phyloP scores from a whole-genome alignment of 2,888 invertebrate genomes.

The Tribolium freemani region DNA sequence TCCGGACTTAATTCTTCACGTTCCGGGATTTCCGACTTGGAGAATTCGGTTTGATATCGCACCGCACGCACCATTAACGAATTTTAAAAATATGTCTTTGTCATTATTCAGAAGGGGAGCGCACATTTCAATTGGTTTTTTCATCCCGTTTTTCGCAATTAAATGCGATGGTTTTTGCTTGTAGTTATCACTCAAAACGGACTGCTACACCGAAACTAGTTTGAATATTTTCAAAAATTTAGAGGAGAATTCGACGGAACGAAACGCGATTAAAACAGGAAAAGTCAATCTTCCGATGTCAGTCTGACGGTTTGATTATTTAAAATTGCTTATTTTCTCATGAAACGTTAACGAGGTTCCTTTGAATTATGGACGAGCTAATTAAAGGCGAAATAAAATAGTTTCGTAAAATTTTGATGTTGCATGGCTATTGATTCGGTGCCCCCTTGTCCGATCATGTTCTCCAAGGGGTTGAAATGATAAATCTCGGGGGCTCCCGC shows the following conservation, averaged over 20 bases:
- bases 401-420: not conserved
- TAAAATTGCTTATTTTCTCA: slow-evolving; percentile 34
- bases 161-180: slow-evolving; percentile 6
- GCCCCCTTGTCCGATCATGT: slow-evolving; percentile 11
- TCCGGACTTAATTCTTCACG: slow-evolving; percentile 44
- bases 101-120: slow-evolving; percentile 20
- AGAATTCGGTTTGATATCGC: slow-evolving; percentile 38
- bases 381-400: slow-evolving; percentile 26
- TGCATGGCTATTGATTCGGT: not conserved
- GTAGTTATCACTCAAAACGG: not conserved
- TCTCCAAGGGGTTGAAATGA: slow-evolving; percentile 52
- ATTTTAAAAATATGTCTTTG: slow-evolving; percentile 36
- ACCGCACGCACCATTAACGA: slow-evolving; percentile 39
- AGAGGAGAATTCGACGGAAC: not conserved
- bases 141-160: slow-evolving; percentile 11
- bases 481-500: slow-evolving; percentile 57
- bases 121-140: not conserved
- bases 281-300: slow-evolving; percentile 21
- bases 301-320: slow-evolving; percentile 27
- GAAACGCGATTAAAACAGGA: not conserved
- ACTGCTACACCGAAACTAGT: slow-evolving; percentile 13
- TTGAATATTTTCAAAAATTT: slow-evolving; percentile 17
- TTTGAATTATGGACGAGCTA: slow-evolving; percentile 30
- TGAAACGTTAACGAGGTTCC: slow-evolving; percentile 25
- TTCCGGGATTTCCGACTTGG: slow-evolving; percentile 44